These are phyloP conservation scores for Ornithorhynchus anatinus DNA, from an alignment of 2,113 vertebrate species.

Conservation along the genomic window DNA sequence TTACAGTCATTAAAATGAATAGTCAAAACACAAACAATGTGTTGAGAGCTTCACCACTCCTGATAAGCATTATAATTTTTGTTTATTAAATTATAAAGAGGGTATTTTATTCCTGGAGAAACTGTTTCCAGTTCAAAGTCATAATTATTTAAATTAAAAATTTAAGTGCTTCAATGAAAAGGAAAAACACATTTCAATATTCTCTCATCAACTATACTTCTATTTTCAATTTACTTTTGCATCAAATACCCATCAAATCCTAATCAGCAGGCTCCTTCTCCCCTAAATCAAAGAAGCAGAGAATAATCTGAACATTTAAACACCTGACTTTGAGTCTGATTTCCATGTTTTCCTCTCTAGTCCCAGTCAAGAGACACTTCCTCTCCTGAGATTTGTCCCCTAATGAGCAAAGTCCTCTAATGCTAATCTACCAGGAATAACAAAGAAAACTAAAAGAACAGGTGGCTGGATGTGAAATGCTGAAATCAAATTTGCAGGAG, in stretches of 20 bases:
- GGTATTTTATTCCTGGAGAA: conserved; percentile 34
- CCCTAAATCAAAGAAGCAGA: conserved; percentile 5
- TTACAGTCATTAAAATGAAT: conserved; percentile 55
- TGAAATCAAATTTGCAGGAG: conserved; percentile 7
- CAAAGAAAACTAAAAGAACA: not conserved
- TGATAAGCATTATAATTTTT: conserved; percentile 23
- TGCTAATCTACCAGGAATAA: not conserved
- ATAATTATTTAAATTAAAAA: conserved; percentile 43
- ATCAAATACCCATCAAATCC: conserved; percentile 12
- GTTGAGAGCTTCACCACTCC: conserved; percentile 46
- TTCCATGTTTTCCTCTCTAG: conserved; percentile 7
- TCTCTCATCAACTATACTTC: conserved; percentile 12
- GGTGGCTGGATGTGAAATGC: not conserved
- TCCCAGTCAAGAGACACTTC: not conserved
- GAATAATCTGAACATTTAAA: not conserved
- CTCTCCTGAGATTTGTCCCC: conserved; percentile 18
- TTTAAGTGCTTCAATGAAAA: conserved; percentile 35
- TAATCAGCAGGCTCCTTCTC: not conserved
- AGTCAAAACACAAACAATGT: conserved; percentile 57
- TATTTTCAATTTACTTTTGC: conserved; percentile 22
- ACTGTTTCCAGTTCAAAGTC: conserved; percentile 54
- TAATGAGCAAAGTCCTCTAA: not conserved
- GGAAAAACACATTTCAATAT: not conserved
- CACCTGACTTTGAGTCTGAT: not conserved
- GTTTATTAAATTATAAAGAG: conserved; percentile 62